These are phyloP conservation scores for Augochlorella aurata DNA, from an alignment of 2,888 invertebrate species.

Conservation along the genomic window DNA sequence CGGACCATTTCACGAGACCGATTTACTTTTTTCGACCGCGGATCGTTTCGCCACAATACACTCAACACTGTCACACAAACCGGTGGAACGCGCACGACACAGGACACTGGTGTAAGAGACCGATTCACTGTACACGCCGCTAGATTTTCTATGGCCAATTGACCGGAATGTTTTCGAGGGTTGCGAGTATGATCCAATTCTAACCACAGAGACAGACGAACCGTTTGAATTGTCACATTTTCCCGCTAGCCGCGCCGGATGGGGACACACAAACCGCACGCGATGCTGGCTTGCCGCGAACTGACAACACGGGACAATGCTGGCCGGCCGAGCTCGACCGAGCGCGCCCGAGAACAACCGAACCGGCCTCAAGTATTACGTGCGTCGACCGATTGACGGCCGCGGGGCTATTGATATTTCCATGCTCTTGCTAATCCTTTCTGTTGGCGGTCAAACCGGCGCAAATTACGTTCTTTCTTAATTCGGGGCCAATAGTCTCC, in stretches of 20 bases:
- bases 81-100: conserved; percentile 20
- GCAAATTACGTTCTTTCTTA: conserved; percentile 35
- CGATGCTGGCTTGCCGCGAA: conserved; percentile 79
- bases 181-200: not conserved
- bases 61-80: conserved; percentile 42
- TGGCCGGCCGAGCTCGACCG: conserved; percentile 70
- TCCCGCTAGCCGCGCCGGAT: conserved; percentile 53
- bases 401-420: conserved; percentile 63
- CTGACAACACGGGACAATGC: conserved; percentile 76
- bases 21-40: conserved; percentile 3
- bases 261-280: conserved; percentile 58
- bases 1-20: not conserved
- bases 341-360: conserved; percentile 74
- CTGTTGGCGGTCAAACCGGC: conserved; percentile 40
- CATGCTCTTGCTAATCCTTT: conserved; percentile 58
- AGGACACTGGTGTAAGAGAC: not conserved
- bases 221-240: conserved; percentile 62
- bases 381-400: conserved; percentile 63
- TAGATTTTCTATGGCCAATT: not conserved
- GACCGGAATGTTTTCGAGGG: not conserved
- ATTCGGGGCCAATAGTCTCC: not conserved
- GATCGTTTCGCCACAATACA: conserved; percentile 28
- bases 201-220: conserved; percentile 15
- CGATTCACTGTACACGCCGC: conserved; percentile 7
- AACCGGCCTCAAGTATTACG: conserved; percentile 60